Base-by-base conservation (phyloP, 2,113 vertebrate species). In the Hippocampus abdominalis region DNA sequence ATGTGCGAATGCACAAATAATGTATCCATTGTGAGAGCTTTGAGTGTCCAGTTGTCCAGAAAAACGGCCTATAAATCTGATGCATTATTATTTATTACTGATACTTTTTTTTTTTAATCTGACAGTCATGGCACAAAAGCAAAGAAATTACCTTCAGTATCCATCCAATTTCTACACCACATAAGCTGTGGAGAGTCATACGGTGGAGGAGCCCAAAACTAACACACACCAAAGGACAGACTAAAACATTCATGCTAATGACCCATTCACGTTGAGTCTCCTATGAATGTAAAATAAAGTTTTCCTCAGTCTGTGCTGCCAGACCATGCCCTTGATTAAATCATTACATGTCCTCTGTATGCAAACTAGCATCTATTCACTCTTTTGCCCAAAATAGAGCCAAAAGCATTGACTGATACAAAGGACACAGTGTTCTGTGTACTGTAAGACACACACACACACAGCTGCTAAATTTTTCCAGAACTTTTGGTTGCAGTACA, bases 401-500 rank as follows among this genome's bases (percentile, higher is more conserved):
- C 63, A 46, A 64, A n/a, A 25, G 20, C 60, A 62, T 39, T n/a
- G 20, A 62, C 60, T 10, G 25, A 11, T n/a, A 64, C 63, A 69
- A 51, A 66, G 8, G 48, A 61, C 51, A 23, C 29, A 3, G 59
- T 60, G 40, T 66, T 66, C 60, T 70, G 20, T 4, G 60, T 64
- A 68, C 18, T 46, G 39, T 76, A 4, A 27, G 53, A 44, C 59
- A 46, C 39, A 69, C 44, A 46, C 4, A n/a, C 48, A 51, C 12
- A 29, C 4, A 64, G 69, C 29, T 70, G 60, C 27, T 39, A 68
- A 9, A 69, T 60, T 69, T 66, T 49, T 39, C 25, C 70, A 29
- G 6, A n/a, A 59, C 42, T 49, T 61, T 49, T 53, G 61, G 46
- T 66, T 64, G 61, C 63, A 46, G 42, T 18, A 63, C 42, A 46